Percentiles rank a stretch among this genome's conserved stretches.
Evolutionary conservation across 1,140 invertebrate genomes (phyloP).

Genomic region (Monochamus saltuarius): DNA sequence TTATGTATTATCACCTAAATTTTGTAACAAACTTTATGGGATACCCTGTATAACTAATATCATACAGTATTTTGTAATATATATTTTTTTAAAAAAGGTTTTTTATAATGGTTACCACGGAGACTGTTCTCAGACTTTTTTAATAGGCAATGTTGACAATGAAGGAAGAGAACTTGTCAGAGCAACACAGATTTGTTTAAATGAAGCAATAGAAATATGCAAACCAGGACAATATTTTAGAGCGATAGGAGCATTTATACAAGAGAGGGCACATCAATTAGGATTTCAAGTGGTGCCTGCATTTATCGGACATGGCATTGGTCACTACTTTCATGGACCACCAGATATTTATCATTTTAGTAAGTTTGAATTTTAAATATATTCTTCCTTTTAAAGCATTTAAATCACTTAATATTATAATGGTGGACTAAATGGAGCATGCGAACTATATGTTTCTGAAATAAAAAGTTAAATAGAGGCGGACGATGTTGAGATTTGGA

Average conservation of each 20-base stretch:
- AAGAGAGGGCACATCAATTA: conserved; percentile 62
- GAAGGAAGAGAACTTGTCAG: conserved; percentile 68
- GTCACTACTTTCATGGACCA: conserved; percentile 86
- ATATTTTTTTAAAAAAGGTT: conserved; percentile 59
- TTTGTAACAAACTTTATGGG: too few relatives aligned
- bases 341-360: conserved; percentile 84
- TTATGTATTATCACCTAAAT: too few relatives aligned
- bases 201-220: conserved; percentile 75
- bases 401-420: too few relatives aligned
- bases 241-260: conserved; percentile 72
- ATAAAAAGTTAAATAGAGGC: too few relatives aligned
- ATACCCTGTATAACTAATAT: too few relatives aligned
- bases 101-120: conserved; percentile 86
- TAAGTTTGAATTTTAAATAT: conserved; percentile 46
- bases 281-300: conserved; percentile 72
- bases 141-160: conserved; percentile 79
- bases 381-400: not conserved
- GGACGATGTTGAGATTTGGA: too few relatives aligned
- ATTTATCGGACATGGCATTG: conserved; percentile 92
- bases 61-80: too few relatives aligned
- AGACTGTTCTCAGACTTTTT: conserved; percentile 87
- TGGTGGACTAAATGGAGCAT: too few relatives aligned
- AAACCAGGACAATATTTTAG: conserved; percentile 72
- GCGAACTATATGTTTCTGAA: too few relatives aligned
- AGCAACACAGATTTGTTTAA: conserved; percentile 70